These are phyloP conservation scores for Ennomos quercinarius DNA, from an alignment of 2,888 invertebrate species.

Conservation along the genomic window DNA sequence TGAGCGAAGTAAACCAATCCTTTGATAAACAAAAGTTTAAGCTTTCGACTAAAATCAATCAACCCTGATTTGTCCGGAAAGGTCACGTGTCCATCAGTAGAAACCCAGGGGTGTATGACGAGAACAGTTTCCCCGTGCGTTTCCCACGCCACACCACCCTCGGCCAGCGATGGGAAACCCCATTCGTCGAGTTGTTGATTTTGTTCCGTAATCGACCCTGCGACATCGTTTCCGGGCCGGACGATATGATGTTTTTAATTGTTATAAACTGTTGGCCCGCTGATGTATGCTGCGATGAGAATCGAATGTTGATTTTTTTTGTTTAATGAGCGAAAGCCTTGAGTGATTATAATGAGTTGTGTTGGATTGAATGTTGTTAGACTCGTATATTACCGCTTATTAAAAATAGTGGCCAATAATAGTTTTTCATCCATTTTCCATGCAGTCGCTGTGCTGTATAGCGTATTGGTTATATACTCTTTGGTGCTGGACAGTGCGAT, in stretches of 20 bases:
- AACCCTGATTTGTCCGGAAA: constrained; percentile 27
- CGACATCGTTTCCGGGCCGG: constrained; percentile 69
- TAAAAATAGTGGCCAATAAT: no score
- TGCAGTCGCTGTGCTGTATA: no score
- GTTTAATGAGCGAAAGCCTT: constrained; percentile 33
- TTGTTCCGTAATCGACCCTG: constrained; percentile 70
- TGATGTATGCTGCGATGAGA: constrained; percentile 38
- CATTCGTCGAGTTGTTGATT: constrained; percentile 80
- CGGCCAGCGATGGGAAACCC: constrained; percentile 64
- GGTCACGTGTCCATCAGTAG: constrained; percentile 70
- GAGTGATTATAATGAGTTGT: constrained; percentile 7
- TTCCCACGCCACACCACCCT: constrained; percentile 76
- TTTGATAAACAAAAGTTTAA: constrained; percentile 8
- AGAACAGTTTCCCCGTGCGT: constrained; percentile 70
- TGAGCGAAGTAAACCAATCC: neutral
- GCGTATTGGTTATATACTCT: no score
- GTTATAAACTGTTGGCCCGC: constrained; percentile 49
- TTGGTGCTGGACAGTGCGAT: no score
- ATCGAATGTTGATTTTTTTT: constrained; percentile 37
- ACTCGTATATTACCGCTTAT: no score
- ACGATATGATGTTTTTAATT: constrained; percentile 57
- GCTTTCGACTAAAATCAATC: constrained; percentile 16
- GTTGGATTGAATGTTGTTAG: neutral
- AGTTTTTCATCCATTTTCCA: no score
- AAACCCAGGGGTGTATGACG: constrained; percentile 59